A percentile compares a stretch with the other conserved stretches of the same genome.
Evolutionary conservation across 2,797 vertebrate genomes (phyloP).

Genomic region (Cryptoblepharus egeriae): DNA sequence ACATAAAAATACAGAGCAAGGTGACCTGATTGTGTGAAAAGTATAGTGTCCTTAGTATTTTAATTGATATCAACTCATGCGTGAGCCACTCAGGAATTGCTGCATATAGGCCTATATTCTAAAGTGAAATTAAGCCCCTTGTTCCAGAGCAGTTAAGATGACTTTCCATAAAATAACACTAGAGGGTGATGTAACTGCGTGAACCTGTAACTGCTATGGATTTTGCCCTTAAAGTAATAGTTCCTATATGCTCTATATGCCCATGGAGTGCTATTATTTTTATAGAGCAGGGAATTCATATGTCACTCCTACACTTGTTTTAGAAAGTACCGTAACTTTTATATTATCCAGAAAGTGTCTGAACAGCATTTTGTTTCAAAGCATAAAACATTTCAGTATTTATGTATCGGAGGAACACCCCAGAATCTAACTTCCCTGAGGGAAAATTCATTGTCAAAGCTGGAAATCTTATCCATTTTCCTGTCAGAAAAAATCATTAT

Average conservation of each 20-base stretch:
- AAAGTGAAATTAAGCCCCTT: too few species aligned
- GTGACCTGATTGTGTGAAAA: background rate
- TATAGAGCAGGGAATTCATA: background rate
- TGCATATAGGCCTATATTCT: too few species aligned
- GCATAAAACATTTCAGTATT: constrained; percentile 2
- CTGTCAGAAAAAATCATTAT: background rate
- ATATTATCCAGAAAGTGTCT: background rate
- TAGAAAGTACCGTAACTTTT: constrained; percentile 7
- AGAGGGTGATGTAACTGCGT: too few species aligned
- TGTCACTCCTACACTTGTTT: background rate
- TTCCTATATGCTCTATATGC: background rate
- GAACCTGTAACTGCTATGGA: too few species aligned
- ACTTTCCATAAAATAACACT: too few species aligned
- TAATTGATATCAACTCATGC: too few species aligned
- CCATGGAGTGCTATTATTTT: background rate
- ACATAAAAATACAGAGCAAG: background rate
- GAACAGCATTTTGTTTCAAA: background rate
- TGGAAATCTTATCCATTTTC: background rate
- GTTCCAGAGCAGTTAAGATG: too few species aligned
- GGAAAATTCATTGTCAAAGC: constrained; percentile 9
- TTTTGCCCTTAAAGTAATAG: background rate
- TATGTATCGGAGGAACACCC: background rate
- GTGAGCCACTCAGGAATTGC: background rate
- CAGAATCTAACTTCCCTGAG: background rate
- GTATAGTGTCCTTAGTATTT: too few species aligned